Evolutionary conservation across 2,797 vertebrate genomes (phyloP), one percentile per base, ranked within the genome.

Genomic region (Mycteria americana): DNA sequence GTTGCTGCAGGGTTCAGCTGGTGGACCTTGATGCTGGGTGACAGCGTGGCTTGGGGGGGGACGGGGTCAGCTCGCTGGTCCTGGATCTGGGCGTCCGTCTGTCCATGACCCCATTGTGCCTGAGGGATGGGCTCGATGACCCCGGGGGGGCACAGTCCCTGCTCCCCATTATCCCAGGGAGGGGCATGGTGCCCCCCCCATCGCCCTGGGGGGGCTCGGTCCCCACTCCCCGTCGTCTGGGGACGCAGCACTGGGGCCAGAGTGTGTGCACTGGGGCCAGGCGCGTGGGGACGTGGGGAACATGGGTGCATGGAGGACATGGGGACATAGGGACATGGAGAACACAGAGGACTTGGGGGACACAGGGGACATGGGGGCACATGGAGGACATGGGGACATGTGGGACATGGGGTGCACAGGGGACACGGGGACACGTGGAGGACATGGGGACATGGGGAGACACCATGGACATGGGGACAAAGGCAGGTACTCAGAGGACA

Each of bases 51-150:
- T 16, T 31, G 60, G 30, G 12, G 18, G 9, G 27, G 23, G 3
- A 31, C 0, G 0, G 30, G 35, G 50, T 51, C 30, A 48, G 12
- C 2, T 39, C 30, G 0, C 2, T 3, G 59, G 21, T n/a, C 39
- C 30, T 7, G 65, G 54, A 1, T 74, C 56, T 9, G 27, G 50
- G 31, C 1, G 7, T 68, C 57, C 1, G 5, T 57, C 82, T 69
- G 62, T 59, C 62, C 81, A 6, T n/a, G 65, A 18, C 19, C 35
- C 54, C 22, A 4, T 24, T 0, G 28, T 64, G 60, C 54, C 60
- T 14, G 56, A 37, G 50, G 45, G 50, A 30, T 50, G 25, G 63
- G 65, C 39, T 41, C 11, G 2, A 0, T 64, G 91, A 9, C n/a
- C 22, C 18, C 9, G 2, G 23, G 10, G 81, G 59, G 27, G 23